Base-by-base conservation (phyloP, 2,888 invertebrate species). In the Quadroppia sp. region DNA sequence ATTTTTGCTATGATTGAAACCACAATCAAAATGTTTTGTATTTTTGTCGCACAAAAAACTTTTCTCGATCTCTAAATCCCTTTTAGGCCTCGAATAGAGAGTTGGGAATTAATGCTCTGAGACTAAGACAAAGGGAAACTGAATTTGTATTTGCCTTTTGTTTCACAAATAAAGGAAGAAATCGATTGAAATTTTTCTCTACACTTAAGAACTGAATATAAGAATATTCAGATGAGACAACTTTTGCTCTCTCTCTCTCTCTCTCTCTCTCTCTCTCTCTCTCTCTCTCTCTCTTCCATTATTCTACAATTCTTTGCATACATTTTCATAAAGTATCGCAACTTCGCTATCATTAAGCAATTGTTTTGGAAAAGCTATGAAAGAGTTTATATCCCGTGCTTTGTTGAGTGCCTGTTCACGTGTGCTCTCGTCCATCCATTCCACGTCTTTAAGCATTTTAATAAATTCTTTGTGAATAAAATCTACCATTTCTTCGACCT, bases 371-470 rank as follows among this genome's bases (percentile, higher is more conserved):
- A 76, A 78, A 23, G 78, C 78, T 9, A 78, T 77, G 30, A 77
- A 76, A 11, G 76, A 71, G 50, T 71, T 77, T 20, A 78, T 78
- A 2, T 74, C 48, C 3, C 75, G 59, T 13, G 71, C 42, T 28
- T 74, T 74, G 20, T 71, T 20, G 20, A 48, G 40, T 64, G 40
- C 88, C 0, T 96, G 96, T 77, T 76, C 80, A 81, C 81, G 88
- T 0, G 96, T 96, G 77, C 85, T 83, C 0, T 88, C 87, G 81
- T 96, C 95, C 96, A 97, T 96, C 96, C 96, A 97, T 64, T 90
- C 89, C 17, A 94, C 80, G 75, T 88, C 86, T 23, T 86, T 85
- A 73, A 94, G 82, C 40, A 94, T 92, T 78, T 90, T 87, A 76
- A 88, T 87, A 84, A 95, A 95, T 78, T 93, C 89, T 73, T 85